These are phyloP conservation scores for Megastigmus dorsalis DNA, from an alignment of 2,888 invertebrate genomes.

Conservation along the genomic window DNA sequence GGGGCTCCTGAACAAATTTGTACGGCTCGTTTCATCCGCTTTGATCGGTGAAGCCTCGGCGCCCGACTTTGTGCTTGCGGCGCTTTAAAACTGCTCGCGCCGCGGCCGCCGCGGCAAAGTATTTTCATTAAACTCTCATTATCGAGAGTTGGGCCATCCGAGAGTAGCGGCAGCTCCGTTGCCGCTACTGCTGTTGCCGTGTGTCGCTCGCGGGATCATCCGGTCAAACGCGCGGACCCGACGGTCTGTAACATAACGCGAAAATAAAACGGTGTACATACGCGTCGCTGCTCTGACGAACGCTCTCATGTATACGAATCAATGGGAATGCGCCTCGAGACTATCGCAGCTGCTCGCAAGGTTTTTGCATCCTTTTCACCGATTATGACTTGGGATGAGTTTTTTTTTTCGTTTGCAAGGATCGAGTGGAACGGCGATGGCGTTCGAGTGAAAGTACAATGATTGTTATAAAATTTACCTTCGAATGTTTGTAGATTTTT, in stretches of 20 bases:
- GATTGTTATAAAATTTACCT: too few relatives aligned
- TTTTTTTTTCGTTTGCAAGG: too few relatives aligned
- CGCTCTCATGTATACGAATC: not conserved
- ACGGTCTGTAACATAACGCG: constrained; percentile 12
- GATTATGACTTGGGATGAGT: too few relatives aligned
- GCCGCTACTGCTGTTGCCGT: too few relatives aligned
- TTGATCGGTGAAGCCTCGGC: constrained; percentile 43
- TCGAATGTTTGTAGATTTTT: too few relatives aligned
- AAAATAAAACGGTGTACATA: not conserved
- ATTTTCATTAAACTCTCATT: constrained; percentile 55
- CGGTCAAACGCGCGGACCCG: not conserved
- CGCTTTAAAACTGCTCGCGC: constrained; percentile 13
- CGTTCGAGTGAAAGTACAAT: too few relatives aligned
- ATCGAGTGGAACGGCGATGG: too few relatives aligned
- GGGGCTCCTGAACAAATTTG: constrained; percentile 36
- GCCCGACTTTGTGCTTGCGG: not conserved
- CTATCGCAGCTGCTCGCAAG: too few relatives aligned
- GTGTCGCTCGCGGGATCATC: not conserved
- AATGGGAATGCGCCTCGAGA: not conserved
- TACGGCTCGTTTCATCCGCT: constrained; percentile 41
- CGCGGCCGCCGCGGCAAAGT: constrained; percentile 22
- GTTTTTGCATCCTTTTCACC: too few relatives aligned
- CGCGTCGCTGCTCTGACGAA: too few relatives aligned
- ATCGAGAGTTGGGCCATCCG: constrained; percentile 14
- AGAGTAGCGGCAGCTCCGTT: too few relatives aligned